These are phyloP conservation scores for Sinocyclocheilus anshuiensis DNA, from an alignment of 2,113 vertebrate species.

Conservation along the genomic window DNA sequence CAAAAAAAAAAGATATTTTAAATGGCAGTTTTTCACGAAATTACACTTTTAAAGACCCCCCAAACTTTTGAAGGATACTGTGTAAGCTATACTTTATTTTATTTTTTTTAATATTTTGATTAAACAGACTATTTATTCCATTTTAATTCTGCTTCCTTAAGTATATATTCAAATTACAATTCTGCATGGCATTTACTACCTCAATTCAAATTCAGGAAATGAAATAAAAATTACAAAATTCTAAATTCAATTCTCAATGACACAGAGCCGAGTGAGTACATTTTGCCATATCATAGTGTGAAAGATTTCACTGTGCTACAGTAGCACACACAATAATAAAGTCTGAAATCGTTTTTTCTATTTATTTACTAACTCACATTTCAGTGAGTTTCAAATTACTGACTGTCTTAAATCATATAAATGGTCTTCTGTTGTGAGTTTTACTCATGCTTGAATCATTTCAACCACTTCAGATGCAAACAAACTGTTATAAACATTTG, in stretches of 20 bases:
- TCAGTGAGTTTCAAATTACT: background rate
- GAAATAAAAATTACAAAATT: background rate
- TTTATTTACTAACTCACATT: background rate
- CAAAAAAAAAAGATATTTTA: too few species aligned
- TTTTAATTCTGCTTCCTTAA: background rate
- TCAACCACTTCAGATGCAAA: background rate
- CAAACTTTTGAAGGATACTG: background rate
- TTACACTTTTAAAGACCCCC: background rate
- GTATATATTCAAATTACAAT: background rate
- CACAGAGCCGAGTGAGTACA: background rate
- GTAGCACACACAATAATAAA: background rate
- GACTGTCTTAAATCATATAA: background rate
- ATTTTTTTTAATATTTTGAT: background rate
- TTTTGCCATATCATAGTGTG: background rate
- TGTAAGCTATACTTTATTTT: background rate
- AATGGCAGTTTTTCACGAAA: too few species aligned
- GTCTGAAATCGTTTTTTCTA: background rate
- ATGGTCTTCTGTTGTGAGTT: background rate
- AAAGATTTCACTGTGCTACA: background rate
- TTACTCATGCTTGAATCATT: background rate
- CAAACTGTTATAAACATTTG: background rate
- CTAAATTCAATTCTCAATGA: background rate
- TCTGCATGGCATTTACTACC: background rate
- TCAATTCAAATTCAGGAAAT: background rate
- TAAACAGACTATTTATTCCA: background rate